A percentile compares a stretch with the other conserved stretches of the same genome.
Conservation (phyloP, 1,140 invertebrate genomes). For the Ostrea denselamellosa region DNA sequence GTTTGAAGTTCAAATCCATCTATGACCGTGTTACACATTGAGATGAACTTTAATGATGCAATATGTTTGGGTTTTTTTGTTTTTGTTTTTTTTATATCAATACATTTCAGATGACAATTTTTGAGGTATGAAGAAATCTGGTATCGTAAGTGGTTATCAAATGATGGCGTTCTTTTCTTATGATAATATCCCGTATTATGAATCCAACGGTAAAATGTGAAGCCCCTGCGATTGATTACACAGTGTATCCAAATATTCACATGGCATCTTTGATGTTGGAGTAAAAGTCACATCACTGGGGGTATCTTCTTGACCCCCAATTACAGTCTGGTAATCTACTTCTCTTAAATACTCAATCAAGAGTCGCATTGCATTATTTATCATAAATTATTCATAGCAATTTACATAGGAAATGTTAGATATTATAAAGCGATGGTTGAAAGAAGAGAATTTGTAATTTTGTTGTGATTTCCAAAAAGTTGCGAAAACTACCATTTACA, state of each 20-base stretch:
- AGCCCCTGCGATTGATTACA: background rate
- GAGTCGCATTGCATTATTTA: constrained; percentile 29
- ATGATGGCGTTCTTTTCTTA: background rate
- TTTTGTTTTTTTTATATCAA: background rate
- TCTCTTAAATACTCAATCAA: background rate
- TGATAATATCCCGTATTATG: background rate
- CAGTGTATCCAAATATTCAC: background rate
- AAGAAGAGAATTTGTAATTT: constrained; percentile 28
- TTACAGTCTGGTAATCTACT: background rate
- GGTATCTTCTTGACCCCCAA: background rate
- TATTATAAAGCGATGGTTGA: background rate
- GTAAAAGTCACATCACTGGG: background rate
- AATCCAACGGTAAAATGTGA: background rate
- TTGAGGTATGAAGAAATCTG: background rate
- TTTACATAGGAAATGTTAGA: constrained; percentile 7
- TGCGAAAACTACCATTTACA: background rate
- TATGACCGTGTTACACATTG: too few relatives aligned
- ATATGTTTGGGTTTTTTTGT: background rate
- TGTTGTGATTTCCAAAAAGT: constrained; percentile 26
- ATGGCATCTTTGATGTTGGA: background rate
- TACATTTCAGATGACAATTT: background rate
- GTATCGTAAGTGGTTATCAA: background rate
- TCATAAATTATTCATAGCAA: constrained; percentile 31
- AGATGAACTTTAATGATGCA: background rate
- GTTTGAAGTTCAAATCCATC: too few relatives aligned